phyloP scores from a whole-genome alignment of 1,140 invertebrate genomes.

The Sitobion miscanthi region DNA sequence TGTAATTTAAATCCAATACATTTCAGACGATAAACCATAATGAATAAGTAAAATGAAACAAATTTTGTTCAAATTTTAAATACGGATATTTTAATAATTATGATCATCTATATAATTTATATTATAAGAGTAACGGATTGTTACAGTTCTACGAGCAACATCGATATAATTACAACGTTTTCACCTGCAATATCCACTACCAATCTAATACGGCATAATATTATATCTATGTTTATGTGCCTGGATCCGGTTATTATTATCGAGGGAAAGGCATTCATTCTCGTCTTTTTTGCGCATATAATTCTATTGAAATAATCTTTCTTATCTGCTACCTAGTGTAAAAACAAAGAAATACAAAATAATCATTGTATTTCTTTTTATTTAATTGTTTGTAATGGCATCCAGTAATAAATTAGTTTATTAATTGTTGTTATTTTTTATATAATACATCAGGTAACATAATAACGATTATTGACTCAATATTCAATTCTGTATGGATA shows the following conservation, averaged over 20 bases:
- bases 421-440: background rate
- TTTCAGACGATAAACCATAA: too few species aligned
- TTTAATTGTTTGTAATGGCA: background rate
- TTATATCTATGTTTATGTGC: background rate
- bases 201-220: background rate
- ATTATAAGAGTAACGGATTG: background rate
- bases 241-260: constrained; percentile 38
- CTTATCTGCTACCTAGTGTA: background rate
- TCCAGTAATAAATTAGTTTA: background rate
- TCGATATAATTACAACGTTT: constrained; percentile 28
- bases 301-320: constrained; percentile 7
- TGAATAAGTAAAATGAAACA: background rate
- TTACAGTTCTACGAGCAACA: background rate
- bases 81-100: background rate
- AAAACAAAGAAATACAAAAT: constrained; percentile 7
- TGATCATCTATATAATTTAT: background rate
- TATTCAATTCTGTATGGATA: background rate
- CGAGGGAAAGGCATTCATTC: constrained; percentile 22
- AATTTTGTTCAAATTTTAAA: background rate
- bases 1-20: background rate
- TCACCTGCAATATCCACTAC: background rate
- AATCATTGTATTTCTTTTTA: background rate
- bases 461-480: background rate
- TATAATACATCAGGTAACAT: background rate
- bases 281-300: background rate